Evolutionary conservation across 1,140 invertebrate species (phyloP), one percentile per base, ranked within the genome.

Genomic region (Conus ventricosus): DNA sequence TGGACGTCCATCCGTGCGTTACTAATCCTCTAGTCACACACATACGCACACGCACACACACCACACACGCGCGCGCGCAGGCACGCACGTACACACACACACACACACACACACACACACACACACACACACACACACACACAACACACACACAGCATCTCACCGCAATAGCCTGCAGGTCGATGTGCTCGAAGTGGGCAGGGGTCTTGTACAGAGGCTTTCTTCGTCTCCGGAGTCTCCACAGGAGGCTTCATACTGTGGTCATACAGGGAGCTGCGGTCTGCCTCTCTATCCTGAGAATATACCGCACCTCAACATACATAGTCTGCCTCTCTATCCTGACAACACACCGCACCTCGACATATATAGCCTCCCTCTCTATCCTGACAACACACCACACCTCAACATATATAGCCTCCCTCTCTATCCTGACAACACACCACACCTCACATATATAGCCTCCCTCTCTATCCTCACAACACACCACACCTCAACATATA

Each of bases 221-320:
- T 94, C 90, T 93, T 94, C 13, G 88, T 88, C 85, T 93, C 93
- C 71, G 94, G 94, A 5, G 93, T 90, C 39, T 93, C 85, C 3
- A 92, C 85, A 1, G 94, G 91, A 17, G 94, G 93, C 88, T 90
- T 90, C 92, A 93, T 93, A 0, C 93, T 93, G 89, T 94, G 93
- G 82, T 94, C 93, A 88, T 92, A 94, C 20, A 94, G 71, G 39
- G 90, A 91, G 76, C 88, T 93, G 17, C 90, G 85, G 84, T 93
- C 93, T 23, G 91, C 84, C 90, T 93, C 92, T 23, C 93, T 84
- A 51, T 94, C 94, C 92, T 94, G 88, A 15, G 1, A 54, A 83
- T 53, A 83, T 0, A 55, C 15, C 57, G 5, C 57, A 60, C 57
- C 57, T 11, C 57, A 39, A 39, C 39, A 39, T 39, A 39, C 3